These are phyloP conservation scores for Drosophila glabriapex DNA, from an alignment of 2,888 invertebrate species.

Conservation along the genomic window DNA sequence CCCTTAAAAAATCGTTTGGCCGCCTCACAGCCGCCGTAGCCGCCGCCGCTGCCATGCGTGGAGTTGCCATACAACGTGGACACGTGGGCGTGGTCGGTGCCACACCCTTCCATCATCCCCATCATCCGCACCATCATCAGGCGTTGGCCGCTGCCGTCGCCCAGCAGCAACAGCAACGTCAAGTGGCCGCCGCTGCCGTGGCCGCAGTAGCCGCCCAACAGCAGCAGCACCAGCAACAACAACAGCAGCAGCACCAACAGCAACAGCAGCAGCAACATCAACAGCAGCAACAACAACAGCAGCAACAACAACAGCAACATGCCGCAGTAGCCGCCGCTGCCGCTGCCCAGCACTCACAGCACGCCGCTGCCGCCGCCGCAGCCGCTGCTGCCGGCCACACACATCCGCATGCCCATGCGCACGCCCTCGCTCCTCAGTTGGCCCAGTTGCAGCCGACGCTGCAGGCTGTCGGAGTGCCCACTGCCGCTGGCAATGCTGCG, in stretches of 20 bases:
- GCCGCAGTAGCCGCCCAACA: slow-evolving; percentile 87
- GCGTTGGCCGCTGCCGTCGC: slow-evolving; percentile 89
- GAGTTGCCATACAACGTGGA: slow-evolving; percentile 93
- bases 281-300: slow-evolving; percentile 68
- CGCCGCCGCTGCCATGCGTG: slow-evolving; percentile 92
- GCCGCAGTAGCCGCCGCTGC: slow-evolving; percentile 61
- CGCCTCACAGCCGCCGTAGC: slow-evolving; percentile 79
- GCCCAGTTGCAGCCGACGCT: slow-evolving; percentile 69
- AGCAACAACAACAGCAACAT: slow-evolving; percentile 64
- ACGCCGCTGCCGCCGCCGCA: slow-evolving; percentile 69
- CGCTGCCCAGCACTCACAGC: slow-evolving; percentile 66
- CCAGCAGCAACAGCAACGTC: slow-evolving; percentile 84
- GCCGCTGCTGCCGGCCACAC: slow-evolving; percentile 70
- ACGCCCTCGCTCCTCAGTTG: slow-evolving; percentile 68
- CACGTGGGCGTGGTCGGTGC: slow-evolving; percentile 88
- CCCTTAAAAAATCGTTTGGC: slow-evolving; percentile 56
- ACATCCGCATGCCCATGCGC: slow-evolving; percentile 67
- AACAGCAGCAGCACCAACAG: slow-evolving; percentile 81
- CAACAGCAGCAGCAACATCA: slow-evolving; percentile 76
- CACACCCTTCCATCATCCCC: slow-evolving; percentile 82
- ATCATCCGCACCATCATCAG: slow-evolving; percentile 79
- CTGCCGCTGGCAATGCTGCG: slow-evolving; percentile 86
- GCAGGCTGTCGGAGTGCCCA: slow-evolving; percentile 87
- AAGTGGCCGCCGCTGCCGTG: slow-evolving; percentile 87
- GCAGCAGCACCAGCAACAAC: slow-evolving; percentile 87